Evolutionary conservation across 2,797 vertebrate genomes (phyloP).

Genomic region (Arctocebus calabarensis): DNA sequence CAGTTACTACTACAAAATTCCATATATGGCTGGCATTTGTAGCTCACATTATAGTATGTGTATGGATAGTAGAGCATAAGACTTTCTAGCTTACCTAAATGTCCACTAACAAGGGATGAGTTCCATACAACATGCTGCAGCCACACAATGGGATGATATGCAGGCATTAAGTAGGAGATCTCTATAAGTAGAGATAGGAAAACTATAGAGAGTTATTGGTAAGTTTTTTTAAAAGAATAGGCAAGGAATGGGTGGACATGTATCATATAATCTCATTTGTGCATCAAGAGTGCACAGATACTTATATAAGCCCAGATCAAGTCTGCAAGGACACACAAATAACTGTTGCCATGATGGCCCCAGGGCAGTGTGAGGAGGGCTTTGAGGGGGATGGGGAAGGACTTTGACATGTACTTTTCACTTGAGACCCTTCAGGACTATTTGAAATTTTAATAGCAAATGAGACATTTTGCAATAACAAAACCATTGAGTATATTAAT

Average conservation of each 20-base stretch:
- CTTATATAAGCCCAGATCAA: not conserved
- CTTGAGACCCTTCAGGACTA: conserved; percentile 20
- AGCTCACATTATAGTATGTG: not conserved
- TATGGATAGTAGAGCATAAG: not conserved
- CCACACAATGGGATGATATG: not conserved
- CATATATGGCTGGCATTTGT: not conserved
- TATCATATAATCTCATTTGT: not conserved
- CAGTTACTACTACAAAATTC: conserved; percentile 13
- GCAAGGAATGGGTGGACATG: not conserved
- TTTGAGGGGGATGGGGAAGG: not conserved
- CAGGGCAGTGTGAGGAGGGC: not conserved
- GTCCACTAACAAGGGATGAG: not conserved
- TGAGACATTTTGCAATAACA: not conserved
- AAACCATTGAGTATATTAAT: conserved; percentile 1
- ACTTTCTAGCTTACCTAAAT: conserved; percentile 43
- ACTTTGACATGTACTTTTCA: not conserved
- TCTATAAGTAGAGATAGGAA: conserved; percentile 41
- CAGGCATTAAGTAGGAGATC: not conserved
- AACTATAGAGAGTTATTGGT: conserved; percentile 14
- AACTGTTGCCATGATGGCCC: not conserved
- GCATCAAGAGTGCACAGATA: not conserved
- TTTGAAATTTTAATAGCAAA: conserved; percentile 54
- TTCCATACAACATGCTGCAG: not conserved
- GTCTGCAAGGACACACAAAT: not conserved
- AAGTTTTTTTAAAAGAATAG: not conserved